These are phyloP conservation scores for Tetragonula clypearis DNA, from an alignment of 1,140 invertebrate genomes.

Conservation along the genomic window DNA sequence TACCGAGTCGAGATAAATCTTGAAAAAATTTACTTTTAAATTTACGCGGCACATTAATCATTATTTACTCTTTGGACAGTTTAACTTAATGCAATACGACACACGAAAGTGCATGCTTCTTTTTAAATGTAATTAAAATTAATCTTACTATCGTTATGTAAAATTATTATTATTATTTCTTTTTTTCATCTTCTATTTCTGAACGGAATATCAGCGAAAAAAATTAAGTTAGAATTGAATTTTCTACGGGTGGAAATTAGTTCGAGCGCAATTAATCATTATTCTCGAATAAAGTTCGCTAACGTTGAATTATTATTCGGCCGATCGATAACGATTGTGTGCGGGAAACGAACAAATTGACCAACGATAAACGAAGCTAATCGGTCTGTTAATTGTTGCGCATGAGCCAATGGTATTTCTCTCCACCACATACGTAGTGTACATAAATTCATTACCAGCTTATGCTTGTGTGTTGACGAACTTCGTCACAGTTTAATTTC, in stretches of 20 bases:
- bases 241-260: neutral
- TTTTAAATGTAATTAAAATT: too few relatives aligned
- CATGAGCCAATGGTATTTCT: neutral
- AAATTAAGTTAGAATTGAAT: neutral
- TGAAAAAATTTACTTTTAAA: neutral
- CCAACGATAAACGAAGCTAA: slow-evolving; percentile 16
- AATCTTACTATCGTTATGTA: too few relatives aligned
- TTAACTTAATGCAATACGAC: too few relatives aligned
- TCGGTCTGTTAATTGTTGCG: slow-evolving; percentile 2
- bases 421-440: neutral
- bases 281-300: neutral
- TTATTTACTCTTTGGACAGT: too few relatives aligned
- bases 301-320: neutral
- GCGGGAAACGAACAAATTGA: neutral
- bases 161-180: too few relatives aligned
- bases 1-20: neutral
- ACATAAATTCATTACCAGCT: neutral
- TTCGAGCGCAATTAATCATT: neutral
- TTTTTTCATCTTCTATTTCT: neutral
- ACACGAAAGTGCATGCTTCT: too few relatives aligned
- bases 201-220: neutral
- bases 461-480: neutral
- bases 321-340: neutral
- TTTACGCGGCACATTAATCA: too few relatives aligned
- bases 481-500: neutral